These are phyloP conservation scores for Bunonema sp. DNA, from an alignment of 2,888 invertebrate genomes.

Conservation along the genomic window DNA sequence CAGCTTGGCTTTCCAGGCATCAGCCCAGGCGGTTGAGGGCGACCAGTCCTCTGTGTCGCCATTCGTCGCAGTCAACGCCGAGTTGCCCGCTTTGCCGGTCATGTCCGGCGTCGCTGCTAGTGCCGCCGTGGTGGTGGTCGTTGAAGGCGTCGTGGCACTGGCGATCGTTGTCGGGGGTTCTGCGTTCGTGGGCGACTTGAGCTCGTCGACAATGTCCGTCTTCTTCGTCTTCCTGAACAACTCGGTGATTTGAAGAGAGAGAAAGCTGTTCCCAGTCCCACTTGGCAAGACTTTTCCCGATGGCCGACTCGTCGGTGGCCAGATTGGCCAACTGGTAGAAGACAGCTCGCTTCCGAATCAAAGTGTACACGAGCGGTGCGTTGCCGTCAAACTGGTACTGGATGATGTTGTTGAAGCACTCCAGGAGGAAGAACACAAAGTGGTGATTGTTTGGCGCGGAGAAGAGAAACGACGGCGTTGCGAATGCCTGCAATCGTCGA, in stretches of 20 bases:
- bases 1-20: slow-evolving; percentile 84
- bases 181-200: slow-evolving; percentile 1
- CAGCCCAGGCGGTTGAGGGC: slow-evolving; percentile 84
- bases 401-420: slow-evolving; percentile 98
- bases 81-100: slow-evolving; percentile 73
- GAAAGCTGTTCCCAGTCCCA: no score
- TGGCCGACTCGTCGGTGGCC: slow-evolving; percentile 76
- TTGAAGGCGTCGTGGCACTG: slow-evolving; percentile 45
- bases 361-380: slow-evolving; percentile 92
- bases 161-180: slow-evolving; percentile 2
- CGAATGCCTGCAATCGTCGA: no score
- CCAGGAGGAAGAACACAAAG: slow-evolving; percentile 87
- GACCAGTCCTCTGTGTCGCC: slow-evolving; percentile 58
- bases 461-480: slow-evolving; percentile 96
- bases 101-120: slow-evolving; percentile 80
- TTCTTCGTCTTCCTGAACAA: not conserved
- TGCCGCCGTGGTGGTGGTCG: slow-evolving; percentile 60
- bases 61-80: slow-evolving; percentile 9
- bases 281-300: slow-evolving; percentile 54
- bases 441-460: slow-evolving; percentile 91
- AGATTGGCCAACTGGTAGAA: slow-evolving; percentile 93
- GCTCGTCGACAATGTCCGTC: slow-evolving; percentile 1
- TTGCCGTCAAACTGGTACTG: slow-evolving; percentile 99
- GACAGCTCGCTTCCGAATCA: slow-evolving; percentile 90
- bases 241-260: no score